Conservation (phyloP, 2,797 vertebrate species). For the Rhadinocentrus ornatus region DNA sequence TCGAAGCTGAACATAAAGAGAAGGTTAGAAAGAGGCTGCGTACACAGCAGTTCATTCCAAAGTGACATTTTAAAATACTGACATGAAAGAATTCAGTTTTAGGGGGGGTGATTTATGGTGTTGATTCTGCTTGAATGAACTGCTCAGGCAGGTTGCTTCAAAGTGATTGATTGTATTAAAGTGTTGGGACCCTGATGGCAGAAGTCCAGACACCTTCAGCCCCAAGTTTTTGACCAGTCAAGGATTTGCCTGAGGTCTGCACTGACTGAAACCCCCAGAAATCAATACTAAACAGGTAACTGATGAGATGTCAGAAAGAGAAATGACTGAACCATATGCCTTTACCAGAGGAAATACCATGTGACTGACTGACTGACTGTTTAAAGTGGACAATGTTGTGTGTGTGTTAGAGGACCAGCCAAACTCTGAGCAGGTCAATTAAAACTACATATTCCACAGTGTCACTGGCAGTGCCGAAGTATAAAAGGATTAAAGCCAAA, state of each 20-base stretch:
- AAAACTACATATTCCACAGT: constrained; percentile 55
- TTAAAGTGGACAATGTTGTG: constrained; percentile 3
- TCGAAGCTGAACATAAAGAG: constrained; percentile 7
- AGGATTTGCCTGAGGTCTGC: constrained; percentile 28
- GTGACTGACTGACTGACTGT: constrained; percentile 7
- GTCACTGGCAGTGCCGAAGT: constrained; percentile 56
- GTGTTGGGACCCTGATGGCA: constrained; percentile 39
- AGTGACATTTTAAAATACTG: constrained; percentile 37
- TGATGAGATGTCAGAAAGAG: constrained; percentile 20
- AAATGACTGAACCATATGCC: constrained; percentile 21
- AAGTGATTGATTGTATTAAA: constrained; percentile 63
- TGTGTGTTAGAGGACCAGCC: constrained; percentile 26
- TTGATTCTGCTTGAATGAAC: constrained; percentile 42
- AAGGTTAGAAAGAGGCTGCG: background rate
- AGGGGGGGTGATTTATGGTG: constrained; percentile 54
- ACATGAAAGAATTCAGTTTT: constrained; percentile 36
- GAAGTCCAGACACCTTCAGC: constrained; percentile 54
- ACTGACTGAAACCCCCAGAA: constrained; percentile 29
- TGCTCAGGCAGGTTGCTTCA: constrained; percentile 47
- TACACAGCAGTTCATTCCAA: background rate
- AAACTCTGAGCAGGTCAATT: constrained; percentile 61
- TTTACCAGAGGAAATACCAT: constrained; percentile 5
- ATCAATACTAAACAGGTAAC: constrained; percentile 21
- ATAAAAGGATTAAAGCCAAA: constrained; percentile 69
- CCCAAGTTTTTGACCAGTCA: constrained; percentile 38